phyloP scores from a whole-genome alignment of 1,140 invertebrate genomes.

The Ceratosolen solmsi region DNA sequence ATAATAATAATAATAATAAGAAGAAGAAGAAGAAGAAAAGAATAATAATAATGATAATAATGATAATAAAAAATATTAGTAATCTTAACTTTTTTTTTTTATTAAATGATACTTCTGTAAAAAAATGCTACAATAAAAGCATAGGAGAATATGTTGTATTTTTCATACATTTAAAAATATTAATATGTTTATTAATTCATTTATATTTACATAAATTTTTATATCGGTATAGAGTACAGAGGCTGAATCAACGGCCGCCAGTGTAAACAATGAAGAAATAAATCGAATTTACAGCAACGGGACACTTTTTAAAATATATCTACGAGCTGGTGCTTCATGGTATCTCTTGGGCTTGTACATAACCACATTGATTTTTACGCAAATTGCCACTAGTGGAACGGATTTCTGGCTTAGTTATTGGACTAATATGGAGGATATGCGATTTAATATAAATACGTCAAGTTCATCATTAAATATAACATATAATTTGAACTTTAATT shows the following conservation, averaged over 20 bases:
- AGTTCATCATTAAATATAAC: background rate
- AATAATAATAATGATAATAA: no score
- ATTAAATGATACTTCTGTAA: no score
- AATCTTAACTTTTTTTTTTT: no score
- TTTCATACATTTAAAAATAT: no score
- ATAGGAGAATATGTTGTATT: no score
- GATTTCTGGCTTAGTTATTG: conserved; percentile 89
- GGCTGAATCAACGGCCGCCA: background rate
- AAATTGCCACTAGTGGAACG: conserved; percentile 79
- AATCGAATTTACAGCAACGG: conserved; percentile 22
- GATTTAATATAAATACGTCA: conserved; percentile 37
- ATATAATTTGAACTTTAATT: background rate
- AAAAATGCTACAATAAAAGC: no score
- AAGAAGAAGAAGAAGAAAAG: no score
- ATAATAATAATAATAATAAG: no score
- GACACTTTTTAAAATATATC: conserved; percentile 71
- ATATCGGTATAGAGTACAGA: background rate
- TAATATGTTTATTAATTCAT: no score
- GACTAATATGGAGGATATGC: conserved; percentile 74
- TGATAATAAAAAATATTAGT: no score
- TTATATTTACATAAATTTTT: no score
- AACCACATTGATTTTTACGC: conserved; percentile 78
- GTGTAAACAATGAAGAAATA: conserved; percentile 1
- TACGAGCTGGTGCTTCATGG: conserved; percentile 79
- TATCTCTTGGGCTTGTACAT: conserved; percentile 76